Evolutionary conservation across 1,140 invertebrate genomes (phyloP).

Genomic region (Ridgeia piscesae): DNA sequence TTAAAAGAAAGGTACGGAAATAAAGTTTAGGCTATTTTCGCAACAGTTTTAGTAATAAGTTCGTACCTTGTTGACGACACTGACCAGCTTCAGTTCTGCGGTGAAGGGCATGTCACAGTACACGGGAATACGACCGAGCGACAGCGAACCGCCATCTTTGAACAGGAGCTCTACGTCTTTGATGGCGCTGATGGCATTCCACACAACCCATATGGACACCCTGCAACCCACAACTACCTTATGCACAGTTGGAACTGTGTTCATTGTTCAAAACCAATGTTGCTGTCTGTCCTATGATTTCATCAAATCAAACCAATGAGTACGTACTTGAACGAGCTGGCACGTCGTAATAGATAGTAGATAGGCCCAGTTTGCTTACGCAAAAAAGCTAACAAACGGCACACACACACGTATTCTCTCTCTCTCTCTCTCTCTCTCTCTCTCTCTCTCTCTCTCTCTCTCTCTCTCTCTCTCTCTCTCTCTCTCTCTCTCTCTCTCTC

Average conservation of each 20-base stretch:
- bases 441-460: too few species aligned
- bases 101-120: slow-evolving; percentile 41
- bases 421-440: too few species aligned
- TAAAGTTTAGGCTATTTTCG: neutral
- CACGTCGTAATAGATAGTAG: too few species aligned
- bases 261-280: too few species aligned
- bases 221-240: slow-evolving; percentile 17
- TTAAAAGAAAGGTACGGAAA: neutral
- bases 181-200: slow-evolving; percentile 32
- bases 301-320: too few species aligned
- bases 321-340: too few species aligned
- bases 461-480: too few species aligned
- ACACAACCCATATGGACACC: slow-evolving; percentile 37
- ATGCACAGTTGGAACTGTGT: neutral
- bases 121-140: slow-evolving; percentile 26
- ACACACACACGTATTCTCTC: too few species aligned
- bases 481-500: too few species aligned
- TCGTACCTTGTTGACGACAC: neutral
- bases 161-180: slow-evolving; percentile 31
- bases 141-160: slow-evolving; percentile 24
- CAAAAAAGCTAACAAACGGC: too few species aligned
- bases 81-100: slow-evolving; percentile 17
- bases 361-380: neutral
- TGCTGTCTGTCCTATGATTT: too few species aligned
- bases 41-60: neutral